Percentiles rank a stretch among this genome's conserved stretches.
Evolutionary conservation across 2,888 invertebrate species (phyloP).

Genomic region (Antitype chi): DNA sequence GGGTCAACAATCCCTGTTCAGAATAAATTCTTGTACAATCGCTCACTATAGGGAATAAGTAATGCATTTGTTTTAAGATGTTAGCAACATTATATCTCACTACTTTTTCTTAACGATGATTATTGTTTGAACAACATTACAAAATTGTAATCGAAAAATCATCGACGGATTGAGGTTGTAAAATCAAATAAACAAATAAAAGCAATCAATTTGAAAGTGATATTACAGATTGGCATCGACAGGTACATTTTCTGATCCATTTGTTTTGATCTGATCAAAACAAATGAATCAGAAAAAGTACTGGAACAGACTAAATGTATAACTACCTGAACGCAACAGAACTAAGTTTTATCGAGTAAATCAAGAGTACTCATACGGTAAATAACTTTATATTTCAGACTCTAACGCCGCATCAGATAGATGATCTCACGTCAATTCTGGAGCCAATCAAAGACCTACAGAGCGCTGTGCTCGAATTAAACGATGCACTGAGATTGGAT

Average conservation of each 20-base stretch:
- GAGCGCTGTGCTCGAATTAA: conserved; percentile 86
- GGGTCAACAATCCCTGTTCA: background rate
- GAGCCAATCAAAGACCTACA: conserved; percentile 91
- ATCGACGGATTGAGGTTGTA: no score
- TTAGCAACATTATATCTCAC: no score
- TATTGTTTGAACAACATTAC: no score
- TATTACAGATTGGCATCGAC: background rate
- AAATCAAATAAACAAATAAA: background rate
- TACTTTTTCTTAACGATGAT: no score
- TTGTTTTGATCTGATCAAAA: no score
- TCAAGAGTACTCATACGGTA: background rate
- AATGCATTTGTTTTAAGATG: no score
- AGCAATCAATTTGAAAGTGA: background rate
- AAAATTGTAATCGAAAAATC: no score
- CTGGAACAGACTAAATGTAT: background rate
- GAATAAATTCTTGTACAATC: background rate
- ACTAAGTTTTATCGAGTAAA: background rate
- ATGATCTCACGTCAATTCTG: conserved; percentile 91
- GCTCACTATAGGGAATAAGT: background rate
- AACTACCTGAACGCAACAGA: background rate
- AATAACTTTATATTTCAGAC: conserved; percentile 73
- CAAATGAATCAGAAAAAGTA: no score
- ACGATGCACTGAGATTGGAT: conserved; percentile 85
- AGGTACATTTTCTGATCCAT: background rate
- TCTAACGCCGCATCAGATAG: conserved; percentile 90